These are phyloP conservation scores for Solea solea DNA, from an alignment of 2,113 vertebrate genomes.

Conservation along the genomic window DNA sequence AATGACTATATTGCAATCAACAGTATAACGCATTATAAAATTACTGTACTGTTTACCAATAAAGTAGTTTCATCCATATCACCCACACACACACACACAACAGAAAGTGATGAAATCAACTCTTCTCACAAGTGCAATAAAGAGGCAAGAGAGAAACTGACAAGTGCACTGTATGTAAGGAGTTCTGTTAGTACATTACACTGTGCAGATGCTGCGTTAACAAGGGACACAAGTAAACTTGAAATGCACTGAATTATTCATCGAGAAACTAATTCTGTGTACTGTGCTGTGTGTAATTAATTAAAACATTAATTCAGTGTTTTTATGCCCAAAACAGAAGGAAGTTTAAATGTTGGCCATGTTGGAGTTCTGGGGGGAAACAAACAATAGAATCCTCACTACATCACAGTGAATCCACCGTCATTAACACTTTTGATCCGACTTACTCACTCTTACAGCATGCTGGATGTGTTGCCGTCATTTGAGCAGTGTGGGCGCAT, in stretches of 20 bases:
- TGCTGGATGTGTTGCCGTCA: too few relatives aligned
- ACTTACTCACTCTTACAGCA: conserved; percentile 27
- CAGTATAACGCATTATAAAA: neutral
- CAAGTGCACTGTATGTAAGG: neutral
- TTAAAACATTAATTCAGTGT: neutral
- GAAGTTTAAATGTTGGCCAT: conserved; percentile 9
- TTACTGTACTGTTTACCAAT: neutral
- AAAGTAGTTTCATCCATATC: neutral
- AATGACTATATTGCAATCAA: neutral
- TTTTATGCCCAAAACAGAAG: too few relatives aligned
- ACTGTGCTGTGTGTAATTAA: neutral
- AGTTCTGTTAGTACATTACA: neutral
- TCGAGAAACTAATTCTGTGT: neutral
- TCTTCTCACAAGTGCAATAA: neutral
- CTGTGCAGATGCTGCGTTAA: conserved; percentile 6
- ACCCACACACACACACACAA: too few relatives aligned
- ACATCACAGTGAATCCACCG: neutral
- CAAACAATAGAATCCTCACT: too few relatives aligned
- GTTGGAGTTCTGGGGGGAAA: neutral
- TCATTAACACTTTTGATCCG: conserved; percentile 3
- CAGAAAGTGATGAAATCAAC: neutral
- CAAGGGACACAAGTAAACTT: too few relatives aligned
- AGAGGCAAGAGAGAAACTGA: neutral
- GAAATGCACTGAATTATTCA: too few relatives aligned
- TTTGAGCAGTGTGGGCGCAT: conserved; percentile 4